Evolutionary conservation across 1,140 invertebrate genomes (phyloP).

Genomic region (Amphibalanus amphitrite): DNA sequence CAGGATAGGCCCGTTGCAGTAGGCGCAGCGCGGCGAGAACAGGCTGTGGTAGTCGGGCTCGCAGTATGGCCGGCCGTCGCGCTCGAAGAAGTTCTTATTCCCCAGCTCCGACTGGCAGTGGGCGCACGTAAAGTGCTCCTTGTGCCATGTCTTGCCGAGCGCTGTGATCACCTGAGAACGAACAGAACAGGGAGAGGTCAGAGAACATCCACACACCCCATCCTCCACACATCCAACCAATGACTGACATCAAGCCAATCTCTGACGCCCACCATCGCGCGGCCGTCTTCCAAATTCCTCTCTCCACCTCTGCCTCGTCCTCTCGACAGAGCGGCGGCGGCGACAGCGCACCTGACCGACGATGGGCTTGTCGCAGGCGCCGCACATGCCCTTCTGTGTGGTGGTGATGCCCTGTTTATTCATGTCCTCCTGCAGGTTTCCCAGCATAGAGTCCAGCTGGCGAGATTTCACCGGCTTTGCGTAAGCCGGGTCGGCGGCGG

Average conservation of each 20-base stretch:
- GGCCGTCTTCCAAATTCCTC: too few relatives aligned
- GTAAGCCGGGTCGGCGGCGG: constrained; percentile 50
- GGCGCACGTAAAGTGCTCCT: constrained; percentile 94
- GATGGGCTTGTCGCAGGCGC: constrained; percentile 92
- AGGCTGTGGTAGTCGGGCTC: constrained; percentile 96
- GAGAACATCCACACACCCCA: too few relatives aligned
- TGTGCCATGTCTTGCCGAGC: constrained; percentile 97
- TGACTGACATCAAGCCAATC: too few relatives aligned
- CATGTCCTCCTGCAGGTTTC: constrained; percentile 77
- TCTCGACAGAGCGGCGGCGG: neutral
- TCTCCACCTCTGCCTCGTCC: too few relatives aligned
- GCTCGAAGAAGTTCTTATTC: constrained; percentile 95
- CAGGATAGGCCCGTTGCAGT: constrained; percentile 94
- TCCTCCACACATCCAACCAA: too few relatives aligned
- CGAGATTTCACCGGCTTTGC: constrained; percentile 44
- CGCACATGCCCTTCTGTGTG: constrained; percentile 95
- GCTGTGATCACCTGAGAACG: constrained; percentile 66
- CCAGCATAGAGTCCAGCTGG: constrained; percentile 83
- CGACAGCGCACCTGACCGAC: constrained; percentile 63
- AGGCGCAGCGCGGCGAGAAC: constrained; percentile 93
- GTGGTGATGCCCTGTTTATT: constrained; percentile 92
- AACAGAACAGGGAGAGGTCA: constrained; percentile 9
- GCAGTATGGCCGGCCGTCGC: constrained; percentile 90
- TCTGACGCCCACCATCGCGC: too few relatives aligned
- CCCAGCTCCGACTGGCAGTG: constrained; percentile 93